Evolutionary conservation across 2,888 invertebrate genomes (phyloP).

Genomic region (Dysmachus trigonus): DNA sequence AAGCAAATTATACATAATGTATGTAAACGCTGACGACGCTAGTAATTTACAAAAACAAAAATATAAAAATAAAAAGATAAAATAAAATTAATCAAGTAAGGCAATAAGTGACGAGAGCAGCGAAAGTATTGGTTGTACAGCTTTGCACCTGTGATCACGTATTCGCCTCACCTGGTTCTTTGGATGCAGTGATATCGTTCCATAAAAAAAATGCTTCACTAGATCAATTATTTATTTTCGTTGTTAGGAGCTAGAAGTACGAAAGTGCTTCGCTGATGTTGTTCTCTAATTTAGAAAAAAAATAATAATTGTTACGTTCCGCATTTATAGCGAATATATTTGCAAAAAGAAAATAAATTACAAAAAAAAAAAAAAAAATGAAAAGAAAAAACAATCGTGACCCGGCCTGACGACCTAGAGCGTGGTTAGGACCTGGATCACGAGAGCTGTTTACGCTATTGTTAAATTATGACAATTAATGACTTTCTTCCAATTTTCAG

Average conservation of each 20-base stretch:
- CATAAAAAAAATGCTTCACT: constrained; percentile 22
- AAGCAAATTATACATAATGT: neutral
- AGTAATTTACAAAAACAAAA: neutral
- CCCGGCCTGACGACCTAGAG: neutral
- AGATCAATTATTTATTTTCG: constrained; percentile 28
- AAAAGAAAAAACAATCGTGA: neutral
- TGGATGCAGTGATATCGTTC: constrained; percentile 1
- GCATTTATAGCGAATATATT: neutral
- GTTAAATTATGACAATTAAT: constrained; percentile 30
- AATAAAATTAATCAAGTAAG: neutral
- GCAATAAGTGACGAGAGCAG: neutral
- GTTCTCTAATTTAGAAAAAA: constrained; percentile 11
- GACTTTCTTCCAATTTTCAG: constrained; percentile 18
- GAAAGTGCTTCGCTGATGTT: constrained; percentile 29
- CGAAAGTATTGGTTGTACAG: neutral
- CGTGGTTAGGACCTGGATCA: neutral
- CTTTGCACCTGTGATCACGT: constrained; percentile 11
- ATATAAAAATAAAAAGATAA: neutral
- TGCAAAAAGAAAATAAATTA: neutral
- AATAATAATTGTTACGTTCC: constrained; percentile 21
- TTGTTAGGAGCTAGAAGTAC: constrained; percentile 25
- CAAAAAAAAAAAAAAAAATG: neutral
- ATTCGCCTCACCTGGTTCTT: constrained; percentile 15
- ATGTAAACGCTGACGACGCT: neutral
- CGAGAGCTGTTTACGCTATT: neutral